A percentile compares a stretch with the other conserved stretches of the same genome.
Conservation (phyloP, 1,140 invertebrate genomes). For the Augochlora pura region DNA sequence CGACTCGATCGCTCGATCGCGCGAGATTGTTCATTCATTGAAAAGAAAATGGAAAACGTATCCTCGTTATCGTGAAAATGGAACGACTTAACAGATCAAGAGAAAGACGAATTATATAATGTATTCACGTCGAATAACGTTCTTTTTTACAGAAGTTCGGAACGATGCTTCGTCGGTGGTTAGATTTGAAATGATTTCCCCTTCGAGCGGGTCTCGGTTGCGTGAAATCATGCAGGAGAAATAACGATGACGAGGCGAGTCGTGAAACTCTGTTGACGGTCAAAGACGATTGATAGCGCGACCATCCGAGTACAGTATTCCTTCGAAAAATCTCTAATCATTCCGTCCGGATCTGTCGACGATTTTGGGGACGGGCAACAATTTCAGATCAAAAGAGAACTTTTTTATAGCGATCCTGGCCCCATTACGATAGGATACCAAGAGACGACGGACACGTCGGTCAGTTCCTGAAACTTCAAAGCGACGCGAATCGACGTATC, state of each 20-base stretch:
- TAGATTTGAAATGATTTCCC: slow-evolving; percentile 28
- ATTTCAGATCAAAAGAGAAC: no score
- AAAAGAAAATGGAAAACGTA: background rate
- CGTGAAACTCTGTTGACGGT: slow-evolving; percentile 19
- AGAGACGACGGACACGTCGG: no score
- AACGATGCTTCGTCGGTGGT: background rate
- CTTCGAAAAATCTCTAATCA: background rate
- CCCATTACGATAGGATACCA: no score
- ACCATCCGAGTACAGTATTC: background rate
- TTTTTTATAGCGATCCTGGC: no score
- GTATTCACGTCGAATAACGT: background rate
- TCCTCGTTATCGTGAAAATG: background rate
- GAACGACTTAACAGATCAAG: background rate
- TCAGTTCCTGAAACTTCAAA: no score
- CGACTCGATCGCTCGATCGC: background rate
- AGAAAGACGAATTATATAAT: slow-evolving; percentile 1
- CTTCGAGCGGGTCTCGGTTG: slow-evolving; percentile 39
- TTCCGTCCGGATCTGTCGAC: background rate
- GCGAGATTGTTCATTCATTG: slow-evolving; percentile 19
- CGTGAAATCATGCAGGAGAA: slow-evolving; percentile 10
- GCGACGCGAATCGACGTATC: no score
- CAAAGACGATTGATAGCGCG: slow-evolving; percentile 14
- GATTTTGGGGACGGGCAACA: no score
- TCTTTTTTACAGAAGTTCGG: slow-evolving; percentile 23
- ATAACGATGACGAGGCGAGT: slow-evolving; percentile 1